These are phyloP conservation scores for Watsonalla cultraria DNA, from an alignment of 2,888 invertebrate species.

Conservation along the genomic window DNA sequence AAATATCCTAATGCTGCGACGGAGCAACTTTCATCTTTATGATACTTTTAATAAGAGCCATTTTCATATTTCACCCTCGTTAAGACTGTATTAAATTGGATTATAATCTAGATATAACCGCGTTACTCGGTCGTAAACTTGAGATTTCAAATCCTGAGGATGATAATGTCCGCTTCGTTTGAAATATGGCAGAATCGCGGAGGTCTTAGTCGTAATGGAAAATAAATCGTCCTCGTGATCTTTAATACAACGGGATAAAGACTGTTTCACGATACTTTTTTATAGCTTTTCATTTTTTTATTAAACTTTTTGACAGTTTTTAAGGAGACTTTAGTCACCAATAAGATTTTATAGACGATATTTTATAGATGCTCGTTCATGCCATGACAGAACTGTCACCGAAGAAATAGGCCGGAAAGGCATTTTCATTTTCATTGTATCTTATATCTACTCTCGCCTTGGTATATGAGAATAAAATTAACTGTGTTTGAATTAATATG, in stretches of 20 bases:
- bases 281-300: no score
- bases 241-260: neutral
- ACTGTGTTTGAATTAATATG: no score
- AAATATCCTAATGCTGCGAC: neutral
- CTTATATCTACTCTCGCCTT: no score
- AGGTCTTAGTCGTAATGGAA: neutral
- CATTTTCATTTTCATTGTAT: no score
- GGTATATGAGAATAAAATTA: no score
- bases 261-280: neutral
- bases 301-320: no score
- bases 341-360: no score
- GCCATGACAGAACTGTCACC: no score
- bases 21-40: neutral
- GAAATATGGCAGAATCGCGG: neutral
- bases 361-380: no score
- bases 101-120: conserved; percentile 2
- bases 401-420: no score
- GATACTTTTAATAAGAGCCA: neutral
- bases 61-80: neutral
- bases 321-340: no score
- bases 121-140: conserved; percentile 3
- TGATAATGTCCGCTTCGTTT: conserved; percentile 1
- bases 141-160: conserved; percentile 5
- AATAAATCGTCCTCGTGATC: neutral
- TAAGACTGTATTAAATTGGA: conserved; percentile 2